These are phyloP conservation scores for Scaptomyza reducta DNA, from an alignment of 2,888 invertebrate species.

Conservation along the genomic window DNA sequence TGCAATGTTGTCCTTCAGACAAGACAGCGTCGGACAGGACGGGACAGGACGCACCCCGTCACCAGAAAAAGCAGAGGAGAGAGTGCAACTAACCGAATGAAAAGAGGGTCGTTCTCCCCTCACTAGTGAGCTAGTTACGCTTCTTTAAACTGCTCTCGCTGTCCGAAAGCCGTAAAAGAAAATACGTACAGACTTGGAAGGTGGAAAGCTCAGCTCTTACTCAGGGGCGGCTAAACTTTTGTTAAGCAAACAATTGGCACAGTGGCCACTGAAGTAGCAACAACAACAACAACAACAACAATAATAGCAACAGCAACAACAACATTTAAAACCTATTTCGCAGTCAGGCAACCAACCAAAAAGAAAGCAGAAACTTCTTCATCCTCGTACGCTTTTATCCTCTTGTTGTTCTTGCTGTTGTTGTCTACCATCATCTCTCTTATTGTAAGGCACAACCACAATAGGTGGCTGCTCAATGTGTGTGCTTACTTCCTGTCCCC, in stretches of 20 bases:
- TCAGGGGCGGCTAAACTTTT: slow-evolving; percentile 73
- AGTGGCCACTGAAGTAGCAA: slow-evolving; percentile 55
- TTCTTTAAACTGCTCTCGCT: slow-evolving; percentile 68
- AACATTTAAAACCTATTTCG: slow-evolving; percentile 75
- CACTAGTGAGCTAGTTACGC: slow-evolving; percentile 61
- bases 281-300: slow-evolving; percentile 39
- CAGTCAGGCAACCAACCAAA: slow-evolving; percentile 66
- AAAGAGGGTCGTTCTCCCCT: background rate
- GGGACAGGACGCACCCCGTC: slow-evolving; percentile 31
- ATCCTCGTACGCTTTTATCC: background rate
- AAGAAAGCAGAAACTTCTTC: slow-evolving; percentile 54
- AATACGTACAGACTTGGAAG: slow-evolving; percentile 52
- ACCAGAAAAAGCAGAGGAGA: too few relatives aligned
- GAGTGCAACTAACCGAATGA: slow-evolving; percentile 44
- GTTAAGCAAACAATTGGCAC: slow-evolving; percentile 81
- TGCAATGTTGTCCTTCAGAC: slow-evolving; percentile 77
- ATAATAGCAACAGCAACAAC: slow-evolving; percentile 45
- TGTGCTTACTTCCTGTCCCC: background rate
- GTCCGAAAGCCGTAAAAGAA: slow-evolving; percentile 65
- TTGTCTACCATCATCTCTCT: slow-evolving; percentile 39
- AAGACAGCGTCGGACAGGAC: slow-evolving; percentile 23
- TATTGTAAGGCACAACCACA: slow-evolving; percentile 64
- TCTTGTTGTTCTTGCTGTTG: slow-evolving; percentile 17
- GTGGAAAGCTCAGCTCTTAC: slow-evolving; percentile 23
- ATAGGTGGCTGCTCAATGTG: slow-evolving; percentile 51